Percentiles rank a stretch among this genome's conserved stretches.
Evolutionary conservation across 2,888 invertebrate species (phyloP).

Genomic region (Callosobruchus maculatus): DNA sequence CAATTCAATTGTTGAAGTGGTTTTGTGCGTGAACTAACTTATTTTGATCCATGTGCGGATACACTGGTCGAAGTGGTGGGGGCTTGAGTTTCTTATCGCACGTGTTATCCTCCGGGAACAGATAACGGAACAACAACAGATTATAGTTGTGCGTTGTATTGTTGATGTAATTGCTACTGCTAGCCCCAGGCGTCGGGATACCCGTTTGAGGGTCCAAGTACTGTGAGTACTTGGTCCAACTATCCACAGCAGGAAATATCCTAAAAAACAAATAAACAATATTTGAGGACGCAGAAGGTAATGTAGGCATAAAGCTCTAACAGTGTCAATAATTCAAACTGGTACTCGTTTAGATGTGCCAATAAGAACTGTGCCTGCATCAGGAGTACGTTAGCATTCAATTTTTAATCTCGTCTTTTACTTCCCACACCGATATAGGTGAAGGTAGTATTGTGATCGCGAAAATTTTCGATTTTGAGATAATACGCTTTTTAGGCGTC

Average conservation of each 20-base stretch:
- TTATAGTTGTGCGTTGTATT: slow-evolving; percentile 72
- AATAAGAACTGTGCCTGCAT: too few relatives aligned
- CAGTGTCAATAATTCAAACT: too few relatives aligned
- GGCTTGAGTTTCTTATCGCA: slow-evolving; percentile 7
- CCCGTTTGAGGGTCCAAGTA: slow-evolving; percentile 73
- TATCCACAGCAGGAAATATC: slow-evolving; percentile 86
- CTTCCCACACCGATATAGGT: too few relatives aligned
- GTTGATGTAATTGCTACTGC: slow-evolving; percentile 56
- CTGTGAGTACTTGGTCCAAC: slow-evolving; percentile 79
- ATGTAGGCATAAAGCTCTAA: too few relatives aligned
- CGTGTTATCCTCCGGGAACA: slow-evolving; percentile 59
- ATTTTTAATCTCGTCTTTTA: too few relatives aligned
- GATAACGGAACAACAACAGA: slow-evolving; percentile 69
- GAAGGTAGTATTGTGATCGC: too few relatives aligned
- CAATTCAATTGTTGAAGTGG: too few relatives aligned
- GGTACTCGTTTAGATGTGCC: too few relatives aligned
- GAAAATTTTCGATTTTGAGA: too few relatives aligned
- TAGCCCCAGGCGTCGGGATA: slow-evolving; percentile 64
- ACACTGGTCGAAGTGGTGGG: not conserved
- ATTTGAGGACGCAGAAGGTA: too few relatives aligned
- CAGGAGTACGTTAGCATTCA: too few relatives aligned
- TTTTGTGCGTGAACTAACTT: not conserved
- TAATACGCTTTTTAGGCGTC: too few relatives aligned
- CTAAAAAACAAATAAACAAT: slow-evolving; percentile 39
- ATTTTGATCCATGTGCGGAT: not conserved